These are phyloP conservation scores for Eucidaris tribuloides DNA, from an alignment of 35 echinoderm and acorn worm species.

Conservation along the genomic window DNA sequence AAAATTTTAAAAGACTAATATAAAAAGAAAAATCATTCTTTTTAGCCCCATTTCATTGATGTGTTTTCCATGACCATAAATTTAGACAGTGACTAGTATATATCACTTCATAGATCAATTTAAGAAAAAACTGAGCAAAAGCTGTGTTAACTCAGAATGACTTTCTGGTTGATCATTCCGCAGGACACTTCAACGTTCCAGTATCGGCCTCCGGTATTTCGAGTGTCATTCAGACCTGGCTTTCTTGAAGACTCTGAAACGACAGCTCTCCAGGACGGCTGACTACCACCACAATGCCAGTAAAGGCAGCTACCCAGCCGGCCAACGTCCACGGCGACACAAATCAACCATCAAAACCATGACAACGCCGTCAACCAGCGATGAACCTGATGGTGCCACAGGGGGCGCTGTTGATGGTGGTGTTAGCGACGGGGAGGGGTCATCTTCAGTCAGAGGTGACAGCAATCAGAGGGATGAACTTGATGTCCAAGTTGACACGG, in stretches of 20 bases:
- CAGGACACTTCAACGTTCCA: slow-evolving; percentile 52
- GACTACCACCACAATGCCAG: slow-evolving; percentile 89
- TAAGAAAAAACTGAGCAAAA: too few species aligned
- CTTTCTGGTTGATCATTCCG: too few species aligned
- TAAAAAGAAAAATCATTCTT: too few species aligned
- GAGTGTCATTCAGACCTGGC: slow-evolving; percentile 42
- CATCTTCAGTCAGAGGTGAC: neutral
- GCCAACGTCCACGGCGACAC: slow-evolving; percentile 3
- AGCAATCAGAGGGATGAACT: neutral
- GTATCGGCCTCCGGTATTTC: slow-evolving; percentile 78
- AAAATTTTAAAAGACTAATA: too few species aligned
- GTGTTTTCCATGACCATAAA: too few species aligned
- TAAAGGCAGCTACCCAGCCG: slow-evolving; percentile 12
- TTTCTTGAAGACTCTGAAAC: slow-evolving; percentile 77
- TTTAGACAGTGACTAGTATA: too few species aligned
- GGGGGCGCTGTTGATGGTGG: slow-evolving; percentile 21
- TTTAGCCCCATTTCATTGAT: too few species aligned
- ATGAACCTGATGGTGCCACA: too few species aligned
- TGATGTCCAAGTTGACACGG: neutral
- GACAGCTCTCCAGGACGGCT: slow-evolving; percentile 30
- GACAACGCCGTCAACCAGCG: neutral
- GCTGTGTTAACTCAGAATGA: too few species aligned
- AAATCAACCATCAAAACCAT: slow-evolving; percentile 19
- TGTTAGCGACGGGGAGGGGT: neutral
- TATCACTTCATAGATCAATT: too few species aligned